Evolutionary conservation across 2,113 vertebrate species (phyloP).

Genomic region (Lipophrys pholis): DNA sequence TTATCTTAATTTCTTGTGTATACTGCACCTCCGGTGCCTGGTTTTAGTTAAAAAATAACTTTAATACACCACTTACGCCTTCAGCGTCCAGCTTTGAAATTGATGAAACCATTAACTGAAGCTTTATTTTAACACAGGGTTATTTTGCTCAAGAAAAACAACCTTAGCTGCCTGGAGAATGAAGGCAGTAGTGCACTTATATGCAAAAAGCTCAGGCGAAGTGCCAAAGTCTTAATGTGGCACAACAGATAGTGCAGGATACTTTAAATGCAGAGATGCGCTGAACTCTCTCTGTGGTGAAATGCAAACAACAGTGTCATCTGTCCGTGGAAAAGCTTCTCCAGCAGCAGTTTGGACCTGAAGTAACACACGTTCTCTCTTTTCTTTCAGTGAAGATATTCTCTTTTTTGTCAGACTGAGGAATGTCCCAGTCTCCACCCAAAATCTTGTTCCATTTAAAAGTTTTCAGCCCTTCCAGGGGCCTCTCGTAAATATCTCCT

Average conservation of each 20-base stretch:
- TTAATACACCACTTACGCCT: not conserved
- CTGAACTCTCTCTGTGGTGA: constrained; percentile 24
- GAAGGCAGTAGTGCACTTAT: not conserved
- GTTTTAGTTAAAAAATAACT: not conserved
- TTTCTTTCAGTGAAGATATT: constrained; percentile 24
- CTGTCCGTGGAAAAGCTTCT: constrained; percentile 16
- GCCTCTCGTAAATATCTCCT: constrained; percentile 43
- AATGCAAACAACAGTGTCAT: constrained; percentile 36
- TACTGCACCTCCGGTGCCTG: not conserved
- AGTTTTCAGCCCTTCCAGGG: constrained; percentile 39
- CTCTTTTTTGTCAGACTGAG: constrained; percentile 62
- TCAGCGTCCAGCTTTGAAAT: not conserved
- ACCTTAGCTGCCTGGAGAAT: not conserved
- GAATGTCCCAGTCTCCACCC: constrained; percentile 72
- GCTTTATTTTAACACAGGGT: not conserved
- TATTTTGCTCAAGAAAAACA: not conserved
- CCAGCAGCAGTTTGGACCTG: constrained; percentile 20
- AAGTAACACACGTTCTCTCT: constrained; percentile 31
- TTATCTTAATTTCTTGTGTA: constrained; percentile 4
- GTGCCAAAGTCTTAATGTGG: constrained; percentile 31
- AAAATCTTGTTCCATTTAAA: constrained; percentile 57
- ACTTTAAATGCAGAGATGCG: constrained; percentile 31
- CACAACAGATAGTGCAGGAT: constrained; percentile 20
- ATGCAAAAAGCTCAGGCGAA: constrained; percentile 6
- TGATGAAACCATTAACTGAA: not conserved